phyloP scores from a whole-genome alignment of 2,113 vertebrate species.

The Lophochroa leadbeateri region DNA sequence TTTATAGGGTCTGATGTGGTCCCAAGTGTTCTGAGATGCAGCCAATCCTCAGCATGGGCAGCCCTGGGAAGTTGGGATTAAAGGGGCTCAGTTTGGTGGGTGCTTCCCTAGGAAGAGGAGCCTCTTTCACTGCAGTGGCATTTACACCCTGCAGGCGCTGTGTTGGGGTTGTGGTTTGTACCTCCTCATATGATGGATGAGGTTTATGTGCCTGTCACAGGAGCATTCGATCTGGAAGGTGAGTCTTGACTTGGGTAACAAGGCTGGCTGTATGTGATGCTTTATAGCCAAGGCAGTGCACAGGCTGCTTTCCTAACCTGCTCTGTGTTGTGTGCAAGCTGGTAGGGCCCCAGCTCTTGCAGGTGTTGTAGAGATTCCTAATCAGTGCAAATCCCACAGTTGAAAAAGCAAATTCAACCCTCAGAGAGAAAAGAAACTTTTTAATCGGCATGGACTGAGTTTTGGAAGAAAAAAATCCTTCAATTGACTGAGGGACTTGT shows the following conservation, averaged over 20 bases:
- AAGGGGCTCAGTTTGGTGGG: not conserved
- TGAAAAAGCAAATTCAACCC: not conserved
- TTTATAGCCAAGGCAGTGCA: not conserved
- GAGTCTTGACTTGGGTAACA: not conserved
- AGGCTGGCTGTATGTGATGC: not conserved
- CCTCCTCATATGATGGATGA: fast-evolving
- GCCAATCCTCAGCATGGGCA: not conserved
- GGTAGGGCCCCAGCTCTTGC: not conserved
- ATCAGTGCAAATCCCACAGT: not conserved
- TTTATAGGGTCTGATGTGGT: not conserved
- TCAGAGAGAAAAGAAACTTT: not conserved
- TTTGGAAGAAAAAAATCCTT: not conserved
- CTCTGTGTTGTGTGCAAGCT: not conserved
- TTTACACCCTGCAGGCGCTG: fast-evolving
- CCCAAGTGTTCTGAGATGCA: not conserved
- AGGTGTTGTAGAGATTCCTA: too few species aligned
- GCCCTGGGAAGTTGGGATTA: not conserved
- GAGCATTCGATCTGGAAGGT: fast-evolving
- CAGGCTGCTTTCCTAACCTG: not conserved
- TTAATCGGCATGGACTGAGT: not conserved
- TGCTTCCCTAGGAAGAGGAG: not conserved
- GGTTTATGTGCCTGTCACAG: fast-evolving
- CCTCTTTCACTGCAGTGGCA: fast-evolving
- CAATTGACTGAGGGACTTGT: not conserved
- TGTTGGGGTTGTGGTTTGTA: fast-evolving